Evolutionary conservation across 2,888 invertebrate genomes (phyloP), one percentile per base, ranked within the genome.

Genomic region (Rhagonycha lutea): DNA sequence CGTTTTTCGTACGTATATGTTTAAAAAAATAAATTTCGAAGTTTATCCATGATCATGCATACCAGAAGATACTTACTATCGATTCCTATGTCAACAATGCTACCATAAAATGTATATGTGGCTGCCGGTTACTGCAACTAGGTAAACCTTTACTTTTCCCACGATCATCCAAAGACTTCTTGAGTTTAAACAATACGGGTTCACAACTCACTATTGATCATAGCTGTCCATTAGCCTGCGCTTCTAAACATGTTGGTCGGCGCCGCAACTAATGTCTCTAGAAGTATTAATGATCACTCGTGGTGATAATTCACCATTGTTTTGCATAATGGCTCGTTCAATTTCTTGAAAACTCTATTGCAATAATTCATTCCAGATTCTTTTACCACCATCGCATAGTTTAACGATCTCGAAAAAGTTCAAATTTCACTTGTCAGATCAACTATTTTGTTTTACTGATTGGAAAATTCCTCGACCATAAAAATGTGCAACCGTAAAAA

Each of bases 151-250:
- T 86, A 79, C 85, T 83, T 86, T 86, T 86, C 86, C 85, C 86
- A 85, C 85, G 86, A 84, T 83, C 85, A 83, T 85, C 81, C 78
- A 79, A 83, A 83, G 82, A 65, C 63, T 65, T 81, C 84, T 78
- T 73, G 78, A 72, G 72, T 71, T 47, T 72, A 84, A 86, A 86
- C 86, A 86, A 86, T 86, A 86, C 85, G 80, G 81, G 84, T 82
- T 84, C 85, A 82, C 86, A 85, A 86, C 84, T 85, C 83, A 85
- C 84, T 84, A 85, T 85, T 85, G 85, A 85, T 85, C 85, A 84
- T 83, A 84, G 82, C 82, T 84, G 85, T 83, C 84, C 83, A 85
- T 86, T 86, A 86, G 81, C 79, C 83, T 82, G 83, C 81, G 82
- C 81, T 83, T 81, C 83, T 80, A 82, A 83, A 83, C 83, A 84